Percentiles rank a stretch among this genome's conserved stretches.
Evolutionary conservation across 2,888 invertebrate species (phyloP).

Genomic region (Ganaspis brasiliensis): DNA sequence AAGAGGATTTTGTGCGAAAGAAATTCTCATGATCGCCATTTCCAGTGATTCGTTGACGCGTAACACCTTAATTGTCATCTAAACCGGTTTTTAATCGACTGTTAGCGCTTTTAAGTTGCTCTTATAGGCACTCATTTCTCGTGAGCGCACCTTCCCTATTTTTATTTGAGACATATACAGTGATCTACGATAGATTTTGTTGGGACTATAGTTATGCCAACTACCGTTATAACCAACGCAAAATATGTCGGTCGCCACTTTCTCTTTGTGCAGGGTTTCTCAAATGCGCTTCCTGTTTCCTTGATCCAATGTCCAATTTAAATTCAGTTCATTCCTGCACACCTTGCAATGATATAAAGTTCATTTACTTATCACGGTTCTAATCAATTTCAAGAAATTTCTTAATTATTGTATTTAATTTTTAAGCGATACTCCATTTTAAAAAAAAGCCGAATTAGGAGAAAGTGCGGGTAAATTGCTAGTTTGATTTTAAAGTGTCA

Average conservation of each 20-base stretch:
- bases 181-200: slow-evolving; percentile 45
- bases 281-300: slow-evolving; percentile 77
- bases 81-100: slow-evolving; percentile 61
- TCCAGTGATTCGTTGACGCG: slow-evolving; percentile 59
- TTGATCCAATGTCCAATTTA: slow-evolving; percentile 33
- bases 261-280: slow-evolving; percentile 78
- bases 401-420: too few relatives aligned
- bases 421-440: too few relatives aligned
- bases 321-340: neutral
- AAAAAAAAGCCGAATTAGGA: too few relatives aligned
- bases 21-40: slow-evolving; percentile 57
- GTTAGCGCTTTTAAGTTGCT: slow-evolving; percentile 66
- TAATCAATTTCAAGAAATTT: too few relatives aligned
- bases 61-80: slow-evolving; percentile 67
- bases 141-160: slow-evolving; percentile 29
- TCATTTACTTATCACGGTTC: neutral
- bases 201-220: slow-evolving; percentile 54
- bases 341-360: too few relatives aligned
- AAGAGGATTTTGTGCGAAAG: slow-evolving; percentile 43
- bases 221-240: slow-evolving; percentile 61
- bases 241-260: slow-evolving; percentile 73
- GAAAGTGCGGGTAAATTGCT: too few relatives aligned
- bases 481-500: too few relatives aligned
- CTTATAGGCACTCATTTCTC: slow-evolving; percentile 38
- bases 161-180: slow-evolving; percentile 31